phyloP scores from a whole-genome alignment of 2,888 invertebrate genomes.

The Phyllotreta striolata region DNA sequence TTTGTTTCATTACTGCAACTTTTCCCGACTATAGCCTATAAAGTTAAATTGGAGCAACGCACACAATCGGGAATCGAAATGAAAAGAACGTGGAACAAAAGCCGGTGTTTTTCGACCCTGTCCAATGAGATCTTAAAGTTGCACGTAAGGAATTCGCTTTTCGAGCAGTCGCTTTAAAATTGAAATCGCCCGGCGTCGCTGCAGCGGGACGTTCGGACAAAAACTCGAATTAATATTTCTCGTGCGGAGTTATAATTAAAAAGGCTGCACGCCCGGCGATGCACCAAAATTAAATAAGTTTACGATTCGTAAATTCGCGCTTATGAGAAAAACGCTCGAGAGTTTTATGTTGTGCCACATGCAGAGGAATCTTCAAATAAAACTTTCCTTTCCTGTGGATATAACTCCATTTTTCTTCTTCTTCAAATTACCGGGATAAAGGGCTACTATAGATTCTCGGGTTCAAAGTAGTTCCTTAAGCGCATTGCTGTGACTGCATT shows the following conservation, averaged over 20 bases:
- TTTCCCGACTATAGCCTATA: constrained; percentile 18
- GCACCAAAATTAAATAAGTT: not conserved
- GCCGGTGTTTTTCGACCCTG: constrained; percentile 3
- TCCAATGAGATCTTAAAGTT: constrained; percentile 16
- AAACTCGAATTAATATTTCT: constrained; percentile 10
- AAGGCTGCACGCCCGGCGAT: not conserved
- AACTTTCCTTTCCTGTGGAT: too few relatives aligned
- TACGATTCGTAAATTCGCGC: not conserved
- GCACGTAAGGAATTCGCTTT: constrained; percentile 27
- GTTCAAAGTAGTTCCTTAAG: too few relatives aligned
- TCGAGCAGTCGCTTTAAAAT: constrained; percentile 10
- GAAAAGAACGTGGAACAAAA: constrained; percentile 26
- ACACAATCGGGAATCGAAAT: constrained; percentile 22
- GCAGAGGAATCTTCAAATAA: too few relatives aligned
- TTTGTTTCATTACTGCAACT: constrained; percentile 24
- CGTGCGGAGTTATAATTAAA: constrained; percentile 9
- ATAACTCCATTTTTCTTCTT: too few relatives aligned
- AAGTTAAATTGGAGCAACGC: constrained; percentile 24
- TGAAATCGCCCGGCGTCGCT: constrained; percentile 12
- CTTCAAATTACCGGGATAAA: too few relatives aligned
- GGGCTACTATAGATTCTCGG: too few relatives aligned
- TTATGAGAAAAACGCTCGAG: too few relatives aligned
- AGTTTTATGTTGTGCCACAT: too few relatives aligned
- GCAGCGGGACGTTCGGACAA: constrained; percentile 2
- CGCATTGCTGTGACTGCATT: too few relatives aligned